Evolutionary conservation across 2,888 invertebrate species (phyloP), one percentile per base, ranked within the genome.

Genomic region (Icerya purchasi): DNA sequence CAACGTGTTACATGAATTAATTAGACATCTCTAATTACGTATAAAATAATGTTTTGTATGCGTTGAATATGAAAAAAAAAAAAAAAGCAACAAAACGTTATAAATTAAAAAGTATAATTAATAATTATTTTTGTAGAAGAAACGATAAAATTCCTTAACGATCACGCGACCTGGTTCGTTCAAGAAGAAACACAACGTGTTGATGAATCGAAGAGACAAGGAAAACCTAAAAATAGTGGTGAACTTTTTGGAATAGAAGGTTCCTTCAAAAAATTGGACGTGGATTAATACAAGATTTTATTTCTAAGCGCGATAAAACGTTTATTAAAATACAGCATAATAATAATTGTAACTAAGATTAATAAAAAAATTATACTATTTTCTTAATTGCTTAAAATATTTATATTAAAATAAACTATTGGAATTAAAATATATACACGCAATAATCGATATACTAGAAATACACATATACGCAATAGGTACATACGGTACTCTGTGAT

Each of bases 221-320:
- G 63, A n/a, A 59, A 61, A 58, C 57, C 62, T 19, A 63, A 62
- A 59, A 61, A 61, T 18, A 60, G 61, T 23, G 60, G 50, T 49
- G 63, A 63, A 19, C 63, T 58, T 36, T 62, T 62, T 24, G 62
- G 63, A 5, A 59, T 66, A 2, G 63, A 65, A 22, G 66, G 65
- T 2, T 67, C 67, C 20, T 67, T 68, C 56, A 66, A 66, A 58
- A 68, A 66, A 61, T 60, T 68, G 3, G 63, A 65, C 3, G 56
- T 68, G 3, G 68, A 68, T 61, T 68, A 54, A 64, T n/a, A n/a
- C n/a, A n/a, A n/a, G n/a, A n/a, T n/a, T n/a, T n/a, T n/a, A n/a
- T n/a, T n/a, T n/a, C n/a, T n/a, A n/a, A n/a, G n/a, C n/a, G n/a
- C n/a, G n/a, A n/a, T n/a, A n/a, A n/a, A n/a, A n/a, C n/a, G n/a